Evolutionary conservation across 2,113 vertebrate genomes (phyloP), one percentile per base, ranked within the genome.

Genomic region (Podarcis cretensis): DNA sequence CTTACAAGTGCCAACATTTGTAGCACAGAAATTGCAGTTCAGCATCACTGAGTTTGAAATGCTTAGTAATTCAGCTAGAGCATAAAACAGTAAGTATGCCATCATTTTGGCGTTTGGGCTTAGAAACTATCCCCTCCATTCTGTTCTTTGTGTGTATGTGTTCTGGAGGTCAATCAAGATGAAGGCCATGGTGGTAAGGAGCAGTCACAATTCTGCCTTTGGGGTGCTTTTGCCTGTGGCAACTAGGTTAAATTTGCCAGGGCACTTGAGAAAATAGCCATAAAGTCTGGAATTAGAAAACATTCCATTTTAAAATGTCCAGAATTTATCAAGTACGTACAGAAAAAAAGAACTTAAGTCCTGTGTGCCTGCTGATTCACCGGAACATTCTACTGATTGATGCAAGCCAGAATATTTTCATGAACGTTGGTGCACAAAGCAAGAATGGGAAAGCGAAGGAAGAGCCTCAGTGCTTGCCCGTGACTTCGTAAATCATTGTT

Each of bases 21-120:
- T 89, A 87, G 82, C 65, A 78, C 7, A 79, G 9, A 40, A 78
- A 89, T 27, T 90, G 66, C 35, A 82, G 2, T 77, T 89, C 3
- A 0, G 63, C 75, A 54, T 84, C 59, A 69, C 1, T 84, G 30
- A 75, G 5, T 91, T 90, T 87, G 27, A 86, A 87, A 77, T n/a
- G 21, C 66, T 43, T 32, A 3, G 14, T 16, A 89, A 83, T 80
- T 86, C 43, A 79, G 57, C 63, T 92, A 54, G 37, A 73, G 76
- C 0, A 30, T 6, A 13, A 2, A 13, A 59, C 81, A 37, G 27
- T 80, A 83, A 14, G 3, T 37, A 5, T 82, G 82, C 84, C 65
- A 89, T 7, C 76, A 16, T n/a, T 25, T 74, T 87, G 78, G n/a
- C 43, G 69, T 57, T 69, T 54, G 23, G 63, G 20, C 65, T 87